Conservation (phyloP, 2,797 vertebrate species). For the Gobio occitaniae region DNA sequence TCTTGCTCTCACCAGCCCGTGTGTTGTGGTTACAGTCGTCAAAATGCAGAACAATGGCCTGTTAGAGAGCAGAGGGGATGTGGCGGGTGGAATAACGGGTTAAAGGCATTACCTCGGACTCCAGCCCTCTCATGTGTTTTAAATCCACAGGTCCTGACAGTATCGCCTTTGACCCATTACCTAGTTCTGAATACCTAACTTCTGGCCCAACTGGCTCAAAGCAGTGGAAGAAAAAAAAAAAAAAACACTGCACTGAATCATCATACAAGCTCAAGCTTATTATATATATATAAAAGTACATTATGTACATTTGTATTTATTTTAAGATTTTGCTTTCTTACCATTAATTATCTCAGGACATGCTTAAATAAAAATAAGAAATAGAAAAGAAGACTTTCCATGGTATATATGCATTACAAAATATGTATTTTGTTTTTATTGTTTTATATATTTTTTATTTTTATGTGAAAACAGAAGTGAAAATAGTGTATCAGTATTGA, state of each 20-base stretch:
- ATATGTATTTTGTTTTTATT: constrained; percentile 64
- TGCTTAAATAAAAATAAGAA: constrained; percentile 6
- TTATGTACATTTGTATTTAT: background rate
- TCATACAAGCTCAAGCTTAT: background rate
- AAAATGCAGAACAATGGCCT: constrained; percentile 65
- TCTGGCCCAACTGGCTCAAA: constrained; percentile 36
- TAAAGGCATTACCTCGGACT: constrained; percentile 30
- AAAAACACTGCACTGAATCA: background rate
- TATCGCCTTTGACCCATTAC: constrained; percentile 46
- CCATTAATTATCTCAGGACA: background rate
- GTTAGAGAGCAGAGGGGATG: constrained; percentile 17
- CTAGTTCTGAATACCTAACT: constrained; percentile 50
- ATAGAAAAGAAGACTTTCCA: background rate
- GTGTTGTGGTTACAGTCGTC: constrained; percentile 67
- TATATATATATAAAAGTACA: background rate
- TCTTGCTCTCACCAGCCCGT: constrained; percentile 53
- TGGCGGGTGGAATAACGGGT: constrained; percentile 26
- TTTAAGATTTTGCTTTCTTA: background rate
- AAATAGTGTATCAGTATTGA: constrained; percentile 65
- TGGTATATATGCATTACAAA: background rate
- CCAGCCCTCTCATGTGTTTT: constrained; percentile 47
- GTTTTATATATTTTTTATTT: constrained; percentile 26
- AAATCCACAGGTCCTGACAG: constrained; percentile 40
- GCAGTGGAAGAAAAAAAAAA: constrained; percentile 33
- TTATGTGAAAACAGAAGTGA: constrained; percentile 25